Conservation (phyloP, 2,797 vertebrate genomes). For the Lepilemur ruficaudatus region DNA sequence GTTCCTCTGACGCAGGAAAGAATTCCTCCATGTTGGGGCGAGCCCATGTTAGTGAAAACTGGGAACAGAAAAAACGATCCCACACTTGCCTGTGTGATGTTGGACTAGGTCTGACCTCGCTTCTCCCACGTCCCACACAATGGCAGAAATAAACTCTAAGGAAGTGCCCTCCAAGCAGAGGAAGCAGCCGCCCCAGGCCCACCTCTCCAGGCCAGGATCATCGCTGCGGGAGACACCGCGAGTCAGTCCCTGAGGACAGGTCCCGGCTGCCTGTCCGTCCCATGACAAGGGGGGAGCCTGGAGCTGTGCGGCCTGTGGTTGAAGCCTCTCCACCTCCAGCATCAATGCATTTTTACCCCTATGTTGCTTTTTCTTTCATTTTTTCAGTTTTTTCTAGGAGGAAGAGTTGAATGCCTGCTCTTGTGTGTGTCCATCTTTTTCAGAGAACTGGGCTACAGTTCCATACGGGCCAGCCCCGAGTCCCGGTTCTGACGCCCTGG, state of each 20-base stretch:
- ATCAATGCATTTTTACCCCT: rapidly evolving
- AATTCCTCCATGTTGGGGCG: not conserved
- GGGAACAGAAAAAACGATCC: not conserved
- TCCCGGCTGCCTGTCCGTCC: rapidly evolving
- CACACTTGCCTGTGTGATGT: not conserved
- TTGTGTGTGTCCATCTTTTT: too few relatives aligned
- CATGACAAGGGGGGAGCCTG: rapidly evolving
- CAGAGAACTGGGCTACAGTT: too few relatives aligned
- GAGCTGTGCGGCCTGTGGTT: rapidly evolving
- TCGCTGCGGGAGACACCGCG: rapidly evolving
- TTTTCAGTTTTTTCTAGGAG: not conserved
- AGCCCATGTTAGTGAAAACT: not conserved
- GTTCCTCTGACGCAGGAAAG: not conserved
- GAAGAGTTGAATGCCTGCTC: too few relatives aligned
- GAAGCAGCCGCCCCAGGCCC: not conserved
- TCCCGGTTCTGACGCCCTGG: not conserved
- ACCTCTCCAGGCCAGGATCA: too few relatives aligned
- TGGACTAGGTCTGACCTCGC: not conserved
- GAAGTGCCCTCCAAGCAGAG: rapidly evolving
- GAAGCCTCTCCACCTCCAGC: not conserved
- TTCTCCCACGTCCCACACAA: not conserved
- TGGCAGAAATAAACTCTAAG: not conserved
- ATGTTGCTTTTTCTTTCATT: not conserved
- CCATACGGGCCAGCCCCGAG: not conserved
- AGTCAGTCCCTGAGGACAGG: rapidly evolving